Evolutionary conservation across 2,797 vertebrate species (phyloP), one percentile per base, ranked within the genome.

Genomic region (Telmatherina bonti): DNA sequence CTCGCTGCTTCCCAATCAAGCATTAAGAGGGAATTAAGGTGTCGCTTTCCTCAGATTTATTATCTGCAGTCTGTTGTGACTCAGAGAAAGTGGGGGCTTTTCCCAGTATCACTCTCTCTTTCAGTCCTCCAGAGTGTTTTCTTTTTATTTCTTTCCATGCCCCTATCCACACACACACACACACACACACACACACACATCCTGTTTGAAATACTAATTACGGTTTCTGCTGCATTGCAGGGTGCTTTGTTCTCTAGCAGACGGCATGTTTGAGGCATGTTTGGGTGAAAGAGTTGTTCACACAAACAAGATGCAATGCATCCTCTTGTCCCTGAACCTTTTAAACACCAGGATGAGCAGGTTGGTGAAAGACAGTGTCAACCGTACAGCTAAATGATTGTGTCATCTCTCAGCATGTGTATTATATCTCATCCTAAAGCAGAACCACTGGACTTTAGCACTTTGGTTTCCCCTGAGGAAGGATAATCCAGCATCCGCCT

Each of bases 181-280:
- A 22, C 54, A 41, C 66, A 31, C 76, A 26, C 45, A 57, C 70
- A 73, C 72, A 79, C 67, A 74, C 81, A 70, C 57, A 55, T 55
- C 64, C 73, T 82, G 82, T 79, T 76, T 89, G 89, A 82, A 86
- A 90, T 85, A 91, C 90, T 88, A 82, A 91, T 93, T 86, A 82
- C 60, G 35, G 33, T 78, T 83, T 80, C 65, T 91, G 81, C 86
- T 92, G 91, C 91, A 92, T 87, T 92, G 92, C 89, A 80, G 82
- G 73, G 72, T 15, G 57, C 62, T 83, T 82, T 85, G 82, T 88
- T 90, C 81, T 54, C 57, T 31, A 43, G 59, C 81, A 67, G 73
- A 30, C 70, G 52, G 72, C 47, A 72, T 78, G 66, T 86, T 69
- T 71, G 24, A 33, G 18, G 62, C 59, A 67, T 58, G 70, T 73